These are phyloP conservation scores for Tinea trinotella DNA, from an alignment of 2,888 invertebrate genomes.

Conservation along the genomic window DNA sequence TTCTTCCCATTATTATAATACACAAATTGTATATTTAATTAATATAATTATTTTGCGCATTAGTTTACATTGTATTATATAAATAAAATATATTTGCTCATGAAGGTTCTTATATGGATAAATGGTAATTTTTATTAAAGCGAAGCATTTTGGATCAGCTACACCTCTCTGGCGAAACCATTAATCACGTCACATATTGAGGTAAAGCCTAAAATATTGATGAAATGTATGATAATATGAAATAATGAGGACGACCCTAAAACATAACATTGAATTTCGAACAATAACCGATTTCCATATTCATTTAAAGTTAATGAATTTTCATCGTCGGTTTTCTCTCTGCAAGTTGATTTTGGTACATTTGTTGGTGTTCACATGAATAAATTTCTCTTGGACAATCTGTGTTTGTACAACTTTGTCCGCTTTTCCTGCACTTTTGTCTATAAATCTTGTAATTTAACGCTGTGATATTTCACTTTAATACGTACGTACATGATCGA, in stretches of 20 bases:
- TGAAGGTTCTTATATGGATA: too few relatives aligned
- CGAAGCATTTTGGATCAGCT: too few relatives aligned
- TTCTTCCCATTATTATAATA: too few relatives aligned
- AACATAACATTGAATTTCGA: constrained; percentile 22
- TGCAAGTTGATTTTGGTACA: constrained; percentile 56
- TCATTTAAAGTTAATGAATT: constrained; percentile 61
- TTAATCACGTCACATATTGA: background rate
- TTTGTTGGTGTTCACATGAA: constrained; percentile 42
- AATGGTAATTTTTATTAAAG: too few relatives aligned
- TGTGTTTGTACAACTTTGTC: constrained; percentile 19
- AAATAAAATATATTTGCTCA: too few relatives aligned
- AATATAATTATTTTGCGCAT: too few relatives aligned
- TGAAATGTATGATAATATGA: background rate
- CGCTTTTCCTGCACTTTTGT: background rate
- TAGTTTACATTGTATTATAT: too few relatives aligned
- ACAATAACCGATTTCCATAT: constrained; percentile 59
- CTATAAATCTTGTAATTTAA: background rate
- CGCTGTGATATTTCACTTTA: constrained; percentile 2
- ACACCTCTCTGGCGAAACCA: too few relatives aligned
- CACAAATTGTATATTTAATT: too few relatives aligned
- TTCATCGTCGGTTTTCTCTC: constrained; percentile 52
- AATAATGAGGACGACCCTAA: constrained; percentile 6
- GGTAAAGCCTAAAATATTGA: too few relatives aligned
- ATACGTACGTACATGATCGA: too few relatives aligned
- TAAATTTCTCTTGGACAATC: constrained; percentile 29